Base-by-base conservation (phyloP, 2,797 vertebrate species). In the Botia kubotai region DNA sequence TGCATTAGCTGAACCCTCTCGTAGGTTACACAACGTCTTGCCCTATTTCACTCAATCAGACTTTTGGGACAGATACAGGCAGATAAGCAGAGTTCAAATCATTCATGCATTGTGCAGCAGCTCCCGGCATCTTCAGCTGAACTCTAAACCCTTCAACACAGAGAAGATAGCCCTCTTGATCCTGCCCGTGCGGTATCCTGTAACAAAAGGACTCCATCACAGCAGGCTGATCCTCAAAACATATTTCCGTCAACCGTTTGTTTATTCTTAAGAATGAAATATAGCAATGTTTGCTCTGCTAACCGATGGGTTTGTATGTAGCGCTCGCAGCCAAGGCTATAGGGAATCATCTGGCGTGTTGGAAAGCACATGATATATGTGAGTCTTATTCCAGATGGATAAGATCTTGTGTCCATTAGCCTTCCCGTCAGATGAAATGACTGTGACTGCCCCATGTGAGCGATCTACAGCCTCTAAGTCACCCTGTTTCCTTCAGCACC, bases 1-100 rank as follows among this genome's bases (percentile, higher is more conserved):
- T 90, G 87, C 90, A 92, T 94, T 93, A 91, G 87, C 73, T 86
- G 83, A 89, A 88, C 79, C 86, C 86, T 88, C 88, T 89, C 87
- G 88, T 79, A 79, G 90, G 89, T 92, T 90, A 93, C 89, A 90
- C 84, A 72, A 88, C 87, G 88, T 55, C 86, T 88, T 91, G 90
- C 84, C 89, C 90, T 90, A 88, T 91, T 94, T 94, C 89, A 87
- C 89, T 92, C 91, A 90, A 85, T 93, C 90, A 91, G 87, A 90
- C 88, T 87, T 36, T 68, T 11, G 52, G 66, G 75, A 84, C 83
- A 75, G 74, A 74, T 58, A 53, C 21, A 77, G 69, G 3, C 16
- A 69, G 74, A 83, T 80, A 77, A 74, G 62, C 71, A 48, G 68
- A 39, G 46, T 74, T 50, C 71, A 60, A 53, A 80, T 74, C 80